phyloP scores from a whole-genome alignment of 2,797 vertebrate genomes.

The Emys orbicularis region DNA sequence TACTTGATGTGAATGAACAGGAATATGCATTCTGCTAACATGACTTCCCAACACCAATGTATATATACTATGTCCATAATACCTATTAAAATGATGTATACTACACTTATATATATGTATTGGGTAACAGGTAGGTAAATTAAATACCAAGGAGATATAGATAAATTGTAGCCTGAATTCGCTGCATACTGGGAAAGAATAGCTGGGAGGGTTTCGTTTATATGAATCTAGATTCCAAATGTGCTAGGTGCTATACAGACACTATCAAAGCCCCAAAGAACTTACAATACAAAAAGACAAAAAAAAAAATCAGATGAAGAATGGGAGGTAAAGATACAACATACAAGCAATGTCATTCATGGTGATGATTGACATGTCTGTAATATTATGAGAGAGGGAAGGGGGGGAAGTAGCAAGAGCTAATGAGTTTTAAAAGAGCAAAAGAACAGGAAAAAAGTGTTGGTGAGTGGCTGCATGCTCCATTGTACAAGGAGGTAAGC shows the following conservation, averaged over 20 bases:
- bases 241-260: neutral
- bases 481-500: neutral
- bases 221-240: neutral
- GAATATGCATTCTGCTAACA: neutral
- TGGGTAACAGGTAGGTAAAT: neutral
- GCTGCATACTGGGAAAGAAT: neutral
- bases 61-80: too few relatives aligned
- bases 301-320: neutral
- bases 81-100: too few relatives aligned
- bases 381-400: neutral
- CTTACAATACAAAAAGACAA: neutral
- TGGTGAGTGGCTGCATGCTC: slow-evolving; percentile 11
- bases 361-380: neutral
- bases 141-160: slow-evolving; percentile 5
- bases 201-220: neutral
- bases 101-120: neutral
- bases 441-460: neutral
- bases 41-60: too few relatives aligned
- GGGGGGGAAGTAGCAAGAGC: neutral
- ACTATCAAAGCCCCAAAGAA: neutral
- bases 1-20: neutral
- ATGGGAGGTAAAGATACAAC: neutral
- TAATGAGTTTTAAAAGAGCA: neutral
- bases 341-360: neutral
- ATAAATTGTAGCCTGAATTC: neutral